Percentiles rank a stretch among this genome's conserved stretches.
phyloP scores from a whole-genome alignment of 1,140 invertebrate genomes.

The Psix sp. region DNA sequence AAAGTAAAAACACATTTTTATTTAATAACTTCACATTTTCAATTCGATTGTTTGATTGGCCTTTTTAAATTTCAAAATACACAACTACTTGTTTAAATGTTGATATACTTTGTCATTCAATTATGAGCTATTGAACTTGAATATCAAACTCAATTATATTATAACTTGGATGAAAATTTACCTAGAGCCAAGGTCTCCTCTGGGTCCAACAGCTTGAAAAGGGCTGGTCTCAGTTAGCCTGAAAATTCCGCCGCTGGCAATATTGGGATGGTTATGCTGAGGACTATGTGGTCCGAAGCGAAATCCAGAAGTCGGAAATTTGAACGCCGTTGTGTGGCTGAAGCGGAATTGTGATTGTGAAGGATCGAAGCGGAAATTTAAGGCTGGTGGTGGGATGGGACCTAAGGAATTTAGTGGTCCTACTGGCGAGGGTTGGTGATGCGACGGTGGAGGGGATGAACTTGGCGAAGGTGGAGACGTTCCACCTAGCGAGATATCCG shows the following conservation, averaged over 20 bases:
- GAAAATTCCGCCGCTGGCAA: slow-evolving; percentile 71
- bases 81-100: too few relatives aligned
- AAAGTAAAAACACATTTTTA: slow-evolving; percentile 19
- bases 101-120: too few relatives aligned
- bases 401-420: slow-evolving; percentile 68
- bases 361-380: slow-evolving; percentile 75
- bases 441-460: slow-evolving; percentile 70
- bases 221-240: slow-evolving; percentile 75
- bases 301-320: slow-evolving; percentile 72
- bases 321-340: slow-evolving; percentile 72
- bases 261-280: slow-evolving; percentile 73
- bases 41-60: too few relatives aligned
- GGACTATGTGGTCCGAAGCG: slow-evolving; percentile 73
- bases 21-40: too few relatives aligned
- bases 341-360: slow-evolving; percentile 74
- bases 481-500: slow-evolving; percentile 74
- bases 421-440: slow-evolving; percentile 69
- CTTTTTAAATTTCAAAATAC: too few relatives aligned
- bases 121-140: background rate
- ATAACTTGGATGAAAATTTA: slow-evolving; percentile 18
- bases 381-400: slow-evolving; percentile 68
- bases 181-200: slow-evolving; percentile 75
- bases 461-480: slow-evolving; percentile 74
- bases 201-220: slow-evolving; percentile 74
- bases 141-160: background rate